phyloP scores from a whole-genome alignment of 2,113 vertebrate genomes.

The Megaceryle torquata region DNA sequence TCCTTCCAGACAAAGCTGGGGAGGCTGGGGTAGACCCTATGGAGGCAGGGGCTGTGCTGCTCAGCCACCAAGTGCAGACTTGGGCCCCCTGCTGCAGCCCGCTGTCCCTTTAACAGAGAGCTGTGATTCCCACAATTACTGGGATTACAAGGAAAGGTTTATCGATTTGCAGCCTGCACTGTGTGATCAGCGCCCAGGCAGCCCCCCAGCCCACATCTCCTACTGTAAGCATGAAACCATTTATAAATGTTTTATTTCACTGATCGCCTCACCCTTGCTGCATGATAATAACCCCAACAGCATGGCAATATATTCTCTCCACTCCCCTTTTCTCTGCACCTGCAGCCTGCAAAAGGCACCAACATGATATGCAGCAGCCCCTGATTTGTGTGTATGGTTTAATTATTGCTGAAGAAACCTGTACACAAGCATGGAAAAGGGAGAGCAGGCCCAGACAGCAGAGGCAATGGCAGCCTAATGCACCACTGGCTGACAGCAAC shows the following conservation, averaged over 20 bases:
- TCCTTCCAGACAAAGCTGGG: background rate
- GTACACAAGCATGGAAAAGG: constrained; percentile 63
- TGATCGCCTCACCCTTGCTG: constrained; percentile 70
- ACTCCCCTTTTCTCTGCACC: constrained; percentile 15
- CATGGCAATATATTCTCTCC: constrained; percentile 9
- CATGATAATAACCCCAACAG: constrained; percentile 59
- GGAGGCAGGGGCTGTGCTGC: background rate
- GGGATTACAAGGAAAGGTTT: constrained; percentile 77
- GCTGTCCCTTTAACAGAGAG: constrained; percentile 78
- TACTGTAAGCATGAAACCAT: constrained; percentile 69
- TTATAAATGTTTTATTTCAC: constrained; percentile 79
- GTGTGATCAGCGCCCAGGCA: constrained; percentile 67
- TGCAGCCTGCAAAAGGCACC: constrained; percentile 37
- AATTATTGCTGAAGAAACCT: constrained; percentile 71
- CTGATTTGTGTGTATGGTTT: constrained; percentile 70
- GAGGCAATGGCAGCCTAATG: constrained; percentile 78
- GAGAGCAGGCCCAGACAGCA: constrained; percentile 64
- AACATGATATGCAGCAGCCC: constrained; percentile 35
- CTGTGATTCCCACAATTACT: constrained; percentile 78
- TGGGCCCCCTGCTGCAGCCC: background rate
- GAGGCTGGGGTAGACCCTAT: background rate
- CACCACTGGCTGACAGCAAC: constrained; percentile 90
- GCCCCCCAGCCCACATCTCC: constrained; percentile 58
- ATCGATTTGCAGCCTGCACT: constrained; percentile 77
- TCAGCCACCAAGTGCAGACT: background rate